Evolutionary conservation across 30 jellyfish, hydroid and myxozoan species (phyloP).

Genomic region (Sanderia malayensis): DNA sequence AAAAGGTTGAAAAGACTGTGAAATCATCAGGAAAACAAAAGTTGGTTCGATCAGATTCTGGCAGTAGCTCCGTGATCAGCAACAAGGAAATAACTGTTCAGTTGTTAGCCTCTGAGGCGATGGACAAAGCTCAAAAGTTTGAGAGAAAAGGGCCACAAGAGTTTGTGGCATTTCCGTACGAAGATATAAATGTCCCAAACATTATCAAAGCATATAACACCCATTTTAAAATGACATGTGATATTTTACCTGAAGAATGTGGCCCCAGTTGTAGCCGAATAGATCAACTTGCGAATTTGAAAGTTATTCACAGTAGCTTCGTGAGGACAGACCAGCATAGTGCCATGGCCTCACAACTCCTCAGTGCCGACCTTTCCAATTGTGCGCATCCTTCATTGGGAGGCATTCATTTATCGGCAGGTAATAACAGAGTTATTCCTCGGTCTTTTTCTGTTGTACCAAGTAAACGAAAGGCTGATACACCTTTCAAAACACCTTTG

Average conservation of each 20-base stretch:
- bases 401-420: too few relatives aligned
- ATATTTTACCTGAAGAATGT: constrained; percentile 34
- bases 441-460: neutral
- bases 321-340: constrained; percentile 12
- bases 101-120: constrained; percentile 26
- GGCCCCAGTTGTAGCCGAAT: constrained; percentile 45
- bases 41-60: neutral
- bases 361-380: too few relatives aligned
- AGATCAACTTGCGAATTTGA: constrained; percentile 32
- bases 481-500: constrained; percentile 15
- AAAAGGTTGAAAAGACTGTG: neutral
- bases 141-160: constrained; percentile 49
- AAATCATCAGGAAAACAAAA: constrained; percentile 2
- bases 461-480: constrained; percentile 1
- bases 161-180: constrained; percentile 29
- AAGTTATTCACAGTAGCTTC: constrained; percentile 36
- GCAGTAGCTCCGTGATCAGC: constrained; percentile 15
- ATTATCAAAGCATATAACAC: constrained; percentile 21
- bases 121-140: constrained; percentile 53
- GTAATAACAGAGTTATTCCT: constrained; percentile 14
- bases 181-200: constrained; percentile 25
- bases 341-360: neutral
- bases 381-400: too few relatives aligned
- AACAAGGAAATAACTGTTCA: constrained; percentile 44
- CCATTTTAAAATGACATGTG: constrained; percentile 21